Conservation (phyloP, 1,140 invertebrate species). For the Zaprionus kolodkinae region DNA sequence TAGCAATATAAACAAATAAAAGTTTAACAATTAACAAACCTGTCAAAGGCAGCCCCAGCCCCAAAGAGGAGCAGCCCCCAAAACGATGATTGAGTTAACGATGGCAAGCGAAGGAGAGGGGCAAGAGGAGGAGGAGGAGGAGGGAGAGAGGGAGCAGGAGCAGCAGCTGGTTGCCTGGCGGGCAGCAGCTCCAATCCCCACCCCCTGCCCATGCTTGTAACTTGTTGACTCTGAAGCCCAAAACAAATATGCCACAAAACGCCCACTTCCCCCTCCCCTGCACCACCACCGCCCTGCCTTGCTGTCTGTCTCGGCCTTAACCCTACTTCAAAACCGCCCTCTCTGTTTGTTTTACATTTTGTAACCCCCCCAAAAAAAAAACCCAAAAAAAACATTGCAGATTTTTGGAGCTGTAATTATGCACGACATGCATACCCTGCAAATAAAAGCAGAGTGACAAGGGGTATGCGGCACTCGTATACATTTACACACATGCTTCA, state of each 20-base stretch:
- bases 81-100: conserved; percentile 14
- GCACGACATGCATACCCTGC: neutral
- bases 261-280: no score
- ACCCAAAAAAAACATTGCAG: conserved; percentile 1
- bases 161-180: neutral
- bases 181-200: neutral
- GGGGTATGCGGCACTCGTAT: neutral
- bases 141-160: neutral
- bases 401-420: neutral
- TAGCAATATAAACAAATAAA: conserved; percentile 67
- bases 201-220: neutral
- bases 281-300: neutral
- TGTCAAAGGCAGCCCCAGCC: neutral
- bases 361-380: neutral
- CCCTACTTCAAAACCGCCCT: neutral
- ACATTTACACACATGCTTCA: neutral
- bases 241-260: conserved; percentile 32
- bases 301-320: no score
- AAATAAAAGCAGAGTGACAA: neutral
- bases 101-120: neutral
- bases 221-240: conserved; percentile 36
- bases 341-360: conserved; percentile 1
- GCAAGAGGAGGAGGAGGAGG: neutral
- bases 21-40: conserved; percentile 49
- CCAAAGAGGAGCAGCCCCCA: neutral